Base-by-base conservation (phyloP, 2,888 invertebrate genomes). In the Amphipoea lucens region DNA sequence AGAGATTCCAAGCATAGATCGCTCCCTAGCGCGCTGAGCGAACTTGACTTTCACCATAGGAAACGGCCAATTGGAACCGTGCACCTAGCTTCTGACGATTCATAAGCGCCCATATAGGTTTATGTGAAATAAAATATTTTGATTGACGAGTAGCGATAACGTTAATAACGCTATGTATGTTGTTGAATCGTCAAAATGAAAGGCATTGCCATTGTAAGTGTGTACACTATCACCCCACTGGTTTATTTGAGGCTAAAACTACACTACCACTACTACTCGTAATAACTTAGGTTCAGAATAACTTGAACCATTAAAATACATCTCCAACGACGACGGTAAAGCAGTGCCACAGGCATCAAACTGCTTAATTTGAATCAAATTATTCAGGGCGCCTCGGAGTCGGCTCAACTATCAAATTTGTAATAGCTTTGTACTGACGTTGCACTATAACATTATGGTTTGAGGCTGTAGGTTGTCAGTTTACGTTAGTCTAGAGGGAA, bases 321-420 rank as follows among this genome's bases (percentile, higher is more conserved):
- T 66, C 45, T 57, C 1, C 40, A 87, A 84, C 60, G 36, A 73
- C n/a, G 67, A 51, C 76, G 29, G 67, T 17, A 71, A 54, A 68
- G 45, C 74, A 51, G 40, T 45, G 42, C 60, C 71, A 69, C 48
- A 42, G 54, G 57, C 69, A 78, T 78, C 74, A 81, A 69, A 83
- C 79, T 71, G 36, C 76, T 76, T 79, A 84, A 83, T 87, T 87
- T 78, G 65, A 83, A 88, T 87, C 69, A 70, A 84, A 87, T 87
- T 88, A 87, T 87, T 81, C 79, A 81, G 36, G 72, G 76, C 72
- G 78, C 65, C 79, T 66, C 29, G 45, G 54, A 83, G 79, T 62
- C 71, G 65, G 36, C 65, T 74, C 67, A 40, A 67, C 79, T 81
- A 88, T 88, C 78, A 88, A 88, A 88, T 81, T 88, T 74, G 54